These are phyloP conservation scores for Endotricha flammealis DNA, from an alignment of 2,888 invertebrate genomes.

Conservation along the genomic window DNA sequence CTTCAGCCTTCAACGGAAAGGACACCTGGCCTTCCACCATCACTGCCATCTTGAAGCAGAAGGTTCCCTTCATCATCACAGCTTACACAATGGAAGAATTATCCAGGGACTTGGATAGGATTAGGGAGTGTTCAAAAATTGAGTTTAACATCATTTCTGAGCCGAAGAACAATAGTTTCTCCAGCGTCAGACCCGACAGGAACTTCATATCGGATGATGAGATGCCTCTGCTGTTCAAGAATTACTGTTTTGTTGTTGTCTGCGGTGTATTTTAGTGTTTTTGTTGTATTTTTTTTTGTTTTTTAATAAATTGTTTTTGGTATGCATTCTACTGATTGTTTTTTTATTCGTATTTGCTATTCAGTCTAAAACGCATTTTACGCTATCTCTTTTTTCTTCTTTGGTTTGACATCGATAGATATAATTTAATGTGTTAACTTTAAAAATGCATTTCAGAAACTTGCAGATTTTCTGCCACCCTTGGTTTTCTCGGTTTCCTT, in stretches of 20 bases:
- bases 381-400: too few species aligned
- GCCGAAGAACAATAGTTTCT: conserved; percentile 80
- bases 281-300: conserved; percentile 18
- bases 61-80: conserved; percentile 81
- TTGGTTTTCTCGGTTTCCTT: too few species aligned
- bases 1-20: conserved; percentile 78
- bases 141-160: conserved; percentile 71
- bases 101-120: conserved; percentile 78
- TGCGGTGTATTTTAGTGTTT: conserved; percentile 33
- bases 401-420: too few species aligned
- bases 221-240: conserved; percentile 84
- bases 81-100: conserved; percentile 83
- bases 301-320: conserved; percentile 18
- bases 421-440: too few species aligned
- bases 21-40: conserved; percentile 84
- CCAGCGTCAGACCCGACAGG: conserved; percentile 83
- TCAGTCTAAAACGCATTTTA: too few species aligned
- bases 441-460: too few species aligned
- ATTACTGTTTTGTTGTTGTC: conserved; percentile 80
- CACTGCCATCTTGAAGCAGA: conserved; percentile 70
- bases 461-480: too few species aligned
- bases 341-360: conserved; percentile 11
- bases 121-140: conserved; percentile 69
- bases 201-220: conserved; percentile 86
- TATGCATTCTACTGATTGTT: conserved; percentile 11